Evolutionary conservation across 2,113 vertebrate genomes (phyloP), one percentile per base, ranked within the genome.

Genomic region (Lepus americanus): DNA sequence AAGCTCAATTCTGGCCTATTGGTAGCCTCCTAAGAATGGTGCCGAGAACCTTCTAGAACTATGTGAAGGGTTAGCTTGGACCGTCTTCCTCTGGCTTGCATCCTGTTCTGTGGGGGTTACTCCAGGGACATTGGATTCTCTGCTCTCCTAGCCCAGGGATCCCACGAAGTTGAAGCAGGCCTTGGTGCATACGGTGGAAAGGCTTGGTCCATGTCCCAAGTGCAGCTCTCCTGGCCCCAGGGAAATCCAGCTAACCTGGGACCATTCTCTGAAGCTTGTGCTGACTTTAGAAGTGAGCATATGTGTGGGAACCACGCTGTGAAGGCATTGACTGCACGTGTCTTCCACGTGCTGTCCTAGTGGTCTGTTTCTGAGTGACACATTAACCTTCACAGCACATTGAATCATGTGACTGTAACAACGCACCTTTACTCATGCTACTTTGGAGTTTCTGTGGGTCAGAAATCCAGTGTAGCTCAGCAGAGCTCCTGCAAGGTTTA

Each of bases 221-320:
- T 14, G 53, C 11, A 8, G 29, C 6, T 7, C 25, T 36, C 33
- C 12, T 19, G 0, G 9, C 23, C 7, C 5, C 16, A 25, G 20
- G 55, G 3, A 4, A 23, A 29, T 29, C 17, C 39, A 51, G 36
- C 16, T 49, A 33, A 19, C 1, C 0, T 0, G 59, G 17, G 1
- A 2, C 29, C 3, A 6, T n/a, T 69, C 19, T 6, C 0, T 49
- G 55, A 19, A 7, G 27, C n/a, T 39, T 3, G 17, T 22, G 16
- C 17, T 59, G 13, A 55, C 1, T 23, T 5, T 55, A 7, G 25
- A 16, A 6, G 27, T 22, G 16, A 12, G 7, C 64, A 27, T n/a
- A 44, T 20, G n/a, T 19, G 20, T 16, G 59, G 22, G 23, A 3
- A 23, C 13, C 33, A 39, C 69, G 3, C 4, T 3, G 33, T 64